phyloP scores from a whole-genome alignment of 2,113 vertebrate species.

The Ochotona princeps region DNA sequence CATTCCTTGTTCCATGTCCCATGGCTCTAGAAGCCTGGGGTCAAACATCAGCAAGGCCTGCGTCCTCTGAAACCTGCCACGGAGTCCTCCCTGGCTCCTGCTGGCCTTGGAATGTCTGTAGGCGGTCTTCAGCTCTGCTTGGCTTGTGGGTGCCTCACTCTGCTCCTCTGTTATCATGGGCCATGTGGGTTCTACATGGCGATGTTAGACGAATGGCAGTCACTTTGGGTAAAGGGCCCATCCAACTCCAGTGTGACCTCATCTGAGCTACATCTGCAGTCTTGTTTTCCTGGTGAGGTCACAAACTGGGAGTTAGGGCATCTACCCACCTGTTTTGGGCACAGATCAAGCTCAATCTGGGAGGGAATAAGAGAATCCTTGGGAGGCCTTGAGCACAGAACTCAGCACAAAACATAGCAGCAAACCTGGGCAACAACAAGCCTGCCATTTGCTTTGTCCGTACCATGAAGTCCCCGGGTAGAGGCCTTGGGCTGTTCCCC shows the following conservation, averaged over 20 bases:
- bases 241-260: background rate
- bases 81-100: background rate
- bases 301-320: background rate
- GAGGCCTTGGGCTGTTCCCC: background rate
- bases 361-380: background rate
- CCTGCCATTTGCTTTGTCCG: rapidly evolving
- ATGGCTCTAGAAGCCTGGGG: background rate
- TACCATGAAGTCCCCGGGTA: background rate
- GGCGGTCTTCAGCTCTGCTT: rapidly evolving
- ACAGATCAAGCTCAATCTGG: background rate
- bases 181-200: background rate
- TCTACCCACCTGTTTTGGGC: background rate
- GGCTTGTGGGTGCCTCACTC: background rate
- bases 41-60: background rate
- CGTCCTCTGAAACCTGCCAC: background rate
- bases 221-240: background rate
- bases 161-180: background rate
- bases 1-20: background rate
- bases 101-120: background rate
- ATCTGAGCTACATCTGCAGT: background rate
- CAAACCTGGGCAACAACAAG: rapidly evolving
- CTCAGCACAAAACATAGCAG: rapidly evolving
- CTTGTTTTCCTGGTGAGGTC: background rate
- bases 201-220: background rate
- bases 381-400: background rate